Percentiles rank a stretch among this genome's conserved stretches.
Conservation (phyloP, 2,797 vertebrate species). For the Mus minutoides region DNA sequence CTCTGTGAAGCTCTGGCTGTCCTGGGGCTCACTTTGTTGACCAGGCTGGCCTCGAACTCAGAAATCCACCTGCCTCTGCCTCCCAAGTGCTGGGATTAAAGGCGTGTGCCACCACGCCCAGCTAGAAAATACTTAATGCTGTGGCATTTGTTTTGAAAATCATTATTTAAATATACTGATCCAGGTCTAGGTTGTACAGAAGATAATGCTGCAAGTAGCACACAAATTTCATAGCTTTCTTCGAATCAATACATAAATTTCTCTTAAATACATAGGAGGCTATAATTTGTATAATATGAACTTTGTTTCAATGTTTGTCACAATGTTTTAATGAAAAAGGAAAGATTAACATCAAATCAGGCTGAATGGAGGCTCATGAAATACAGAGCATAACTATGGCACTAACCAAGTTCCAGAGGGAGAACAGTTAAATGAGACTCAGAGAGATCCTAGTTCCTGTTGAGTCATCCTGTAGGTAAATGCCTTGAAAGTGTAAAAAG, state of each 20-base stretch:
- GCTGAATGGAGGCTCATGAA: background rate
- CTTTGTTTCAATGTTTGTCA: background rate
- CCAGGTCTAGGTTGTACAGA: background rate
- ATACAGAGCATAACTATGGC: background rate
- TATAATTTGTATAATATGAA: background rate
- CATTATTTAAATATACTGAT: constrained; percentile 46
- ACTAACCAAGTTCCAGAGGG: background rate
- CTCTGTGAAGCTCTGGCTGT: too few species aligned
- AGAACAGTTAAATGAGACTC: constrained; percentile 30
- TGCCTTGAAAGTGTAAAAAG: background rate
- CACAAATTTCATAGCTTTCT: constrained; percentile 7
- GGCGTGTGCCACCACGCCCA: too few species aligned
- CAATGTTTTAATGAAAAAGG: background rate
- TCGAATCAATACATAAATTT: background rate
- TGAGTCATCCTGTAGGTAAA: background rate
- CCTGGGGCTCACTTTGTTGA: too few species aligned
- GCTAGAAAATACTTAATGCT: background rate
- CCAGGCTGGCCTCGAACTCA: too few species aligned
- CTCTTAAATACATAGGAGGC: background rate
- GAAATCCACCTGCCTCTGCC: too few species aligned
- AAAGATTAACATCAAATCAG: background rate
- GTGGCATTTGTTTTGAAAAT: background rate
- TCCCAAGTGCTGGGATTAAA: too few species aligned
- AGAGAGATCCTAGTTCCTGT: background rate
- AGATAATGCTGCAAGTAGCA: background rate